Conservation (phyloP, 2,113 vertebrate species). For the Notothenia rossii region DNA sequence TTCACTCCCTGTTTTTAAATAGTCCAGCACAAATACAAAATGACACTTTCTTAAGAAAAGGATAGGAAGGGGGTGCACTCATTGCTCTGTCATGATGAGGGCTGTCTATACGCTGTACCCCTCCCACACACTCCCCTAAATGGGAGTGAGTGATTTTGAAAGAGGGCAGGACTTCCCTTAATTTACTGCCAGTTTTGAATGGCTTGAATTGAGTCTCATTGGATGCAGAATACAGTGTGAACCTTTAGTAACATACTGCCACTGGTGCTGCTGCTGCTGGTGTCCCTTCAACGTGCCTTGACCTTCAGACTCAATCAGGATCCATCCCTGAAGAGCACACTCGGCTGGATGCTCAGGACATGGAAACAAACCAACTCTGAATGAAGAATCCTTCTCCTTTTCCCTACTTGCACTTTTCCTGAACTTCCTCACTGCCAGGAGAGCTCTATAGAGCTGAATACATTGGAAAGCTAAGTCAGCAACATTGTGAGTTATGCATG, state of each 20-base stretch:
- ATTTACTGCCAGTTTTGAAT: conserved; percentile 46
- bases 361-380: conserved; percentile 42
- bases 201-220: conserved; percentile 46
- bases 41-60: not conserved
- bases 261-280: conserved; percentile 29
- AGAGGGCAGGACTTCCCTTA: conserved; percentile 62
- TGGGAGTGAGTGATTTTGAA: conserved; percentile 63
- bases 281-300: conserved; percentile 12
- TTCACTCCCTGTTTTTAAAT: conserved; percentile 1
- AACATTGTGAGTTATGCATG: conserved; percentile 66
- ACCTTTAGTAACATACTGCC: conserved; percentile 7
- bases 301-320: conserved; percentile 17
- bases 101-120: conserved; percentile 12
- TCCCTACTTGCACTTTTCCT: conserved; percentile 28
- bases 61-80: not conserved
- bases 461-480: conserved; percentile 47
- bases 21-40: conserved; percentile 24
- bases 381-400: conserved; percentile 41
- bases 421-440: conserved; percentile 1
- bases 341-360: conserved; percentile 25
- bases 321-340: not conserved
- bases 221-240: conserved; percentile 34
- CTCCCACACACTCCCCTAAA: conserved; percentile 60
- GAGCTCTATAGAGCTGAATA: conserved; percentile 25
- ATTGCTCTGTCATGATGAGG: conserved; percentile 17